Base-by-base conservation (phyloP, 2,113 vertebrate species). In the Eleginops maclovinus region DNA sequence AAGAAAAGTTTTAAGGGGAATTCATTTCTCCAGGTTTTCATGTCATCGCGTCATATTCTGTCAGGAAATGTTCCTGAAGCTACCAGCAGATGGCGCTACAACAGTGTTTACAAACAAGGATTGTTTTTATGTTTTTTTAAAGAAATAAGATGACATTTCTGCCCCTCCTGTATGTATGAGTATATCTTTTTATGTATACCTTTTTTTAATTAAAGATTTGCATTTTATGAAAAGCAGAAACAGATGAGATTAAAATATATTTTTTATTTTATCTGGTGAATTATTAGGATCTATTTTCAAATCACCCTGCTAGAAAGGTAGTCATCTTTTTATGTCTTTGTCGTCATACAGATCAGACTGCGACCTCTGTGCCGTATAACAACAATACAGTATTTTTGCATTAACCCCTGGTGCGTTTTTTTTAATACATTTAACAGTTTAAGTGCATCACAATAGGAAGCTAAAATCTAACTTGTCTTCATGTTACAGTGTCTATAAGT, bases 11-110 rank as follows among this genome's bases (percentile, higher is more conserved):
- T 69, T 0, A 4, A 46, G 53, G 26, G 1, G 0, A 44, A 17
- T 28, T 50, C 9, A 36, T 67, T 58, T 2, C 6, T 49, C 2
- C 11, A 61, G 56, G 15, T 36, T 28, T 36, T 60, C 3, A 51
- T 28, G 46, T 78, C 14, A 44, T 43, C 19, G 28, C 28, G 28
- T 3, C 21, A 24, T 28, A 40, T 4, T 43, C 0, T 31, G 16
- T 17, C 36, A 40, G 13, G 49, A 6, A 13, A 5, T 28, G n/a
- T 61, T 2, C 53, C 10, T 0, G 0, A 62, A 12, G 1, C 17
- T 4, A 49, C 64, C 87, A 59, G 59, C 62, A 89, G 88, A 78
- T 65, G 83, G 60, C 49, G 77, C 74, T 47, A 41, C 47, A 75
- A 65, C 58, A 79, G 17, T 17, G 14, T 2, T 36, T 36, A 36